Evolutionary conservation across 2,888 invertebrate species (phyloP).

Genomic region (Metacarcinus magister): DNA sequence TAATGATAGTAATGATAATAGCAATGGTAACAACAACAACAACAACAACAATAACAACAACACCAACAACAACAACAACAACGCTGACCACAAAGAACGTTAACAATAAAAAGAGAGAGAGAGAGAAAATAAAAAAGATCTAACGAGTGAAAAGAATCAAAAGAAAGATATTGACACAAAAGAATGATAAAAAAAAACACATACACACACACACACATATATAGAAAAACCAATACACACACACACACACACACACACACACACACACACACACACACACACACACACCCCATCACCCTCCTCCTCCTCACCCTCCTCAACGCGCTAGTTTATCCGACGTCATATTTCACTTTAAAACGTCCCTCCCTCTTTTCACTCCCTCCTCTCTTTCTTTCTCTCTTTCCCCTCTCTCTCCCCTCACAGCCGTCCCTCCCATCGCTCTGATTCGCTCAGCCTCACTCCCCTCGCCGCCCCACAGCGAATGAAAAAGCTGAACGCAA

Average conservation of each 20-base stretch:
- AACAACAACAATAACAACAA: background rate
- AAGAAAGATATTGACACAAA: background rate
- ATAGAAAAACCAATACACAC: background rate
- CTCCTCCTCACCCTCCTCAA: background rate
- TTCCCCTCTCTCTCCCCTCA: background rate
- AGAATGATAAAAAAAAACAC: background rate
- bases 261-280: background rate
- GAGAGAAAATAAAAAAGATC: background rate
- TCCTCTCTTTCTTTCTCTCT: background rate
- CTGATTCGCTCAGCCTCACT: constrained; percentile 47
- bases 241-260: background rate
- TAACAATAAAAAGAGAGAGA: background rate
- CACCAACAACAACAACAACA: background rate
- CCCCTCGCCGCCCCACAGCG: constrained; percentile 16
- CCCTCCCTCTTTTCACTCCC: background rate
- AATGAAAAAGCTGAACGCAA: background rate
- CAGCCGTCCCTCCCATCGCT: background rate
- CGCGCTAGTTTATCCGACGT: background rate
- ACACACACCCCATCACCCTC: background rate
- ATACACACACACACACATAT: background rate
- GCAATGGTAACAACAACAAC: background rate
- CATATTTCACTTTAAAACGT: constrained; percentile 10
- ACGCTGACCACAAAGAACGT: background rate
- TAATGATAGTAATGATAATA: background rate
- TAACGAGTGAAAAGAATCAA: background rate